Percentiles rank a stretch among this genome's conserved stretches.
Conservation (phyloP, 2,797 vertebrate species). For the Syngnathus acus region DNA sequence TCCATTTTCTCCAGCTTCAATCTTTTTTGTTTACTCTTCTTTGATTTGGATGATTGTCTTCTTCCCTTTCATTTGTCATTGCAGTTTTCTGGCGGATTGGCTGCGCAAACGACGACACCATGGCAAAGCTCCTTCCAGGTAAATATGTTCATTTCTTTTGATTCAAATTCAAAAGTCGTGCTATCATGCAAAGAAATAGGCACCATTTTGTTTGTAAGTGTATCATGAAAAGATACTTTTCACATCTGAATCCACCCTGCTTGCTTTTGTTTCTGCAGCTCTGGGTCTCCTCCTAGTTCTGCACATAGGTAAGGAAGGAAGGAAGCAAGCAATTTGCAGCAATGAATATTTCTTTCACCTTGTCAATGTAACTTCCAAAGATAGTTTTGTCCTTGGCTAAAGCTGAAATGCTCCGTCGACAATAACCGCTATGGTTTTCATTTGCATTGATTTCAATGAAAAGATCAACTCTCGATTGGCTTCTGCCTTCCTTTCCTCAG, state of each 20-base stretch:
- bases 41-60: neutral
- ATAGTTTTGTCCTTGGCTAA: too few species aligned
- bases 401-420: too few species aligned
- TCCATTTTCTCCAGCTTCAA: neutral
- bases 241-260: neutral
- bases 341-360: neutral
- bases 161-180: too few species aligned
- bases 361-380: neutral
- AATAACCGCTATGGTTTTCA: neutral
- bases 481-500: constrained; percentile 37
- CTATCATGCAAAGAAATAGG: too few species aligned
- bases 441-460: neutral
- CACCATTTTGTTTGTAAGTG: too few species aligned
- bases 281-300: constrained; percentile 62
- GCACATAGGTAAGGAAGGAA: constrained; percentile 62
- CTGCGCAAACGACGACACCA: constrained; percentile 24
- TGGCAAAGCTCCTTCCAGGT: constrained; percentile 63
- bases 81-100: neutral
- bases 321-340: constrained; percentile 27
- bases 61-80: too few species aligned
- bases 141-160: constrained; percentile 8
- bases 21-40: neutral
- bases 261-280: constrained; percentile 43
- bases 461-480: neutral
- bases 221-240: neutral